Evolutionary conservation across 2,888 invertebrate genomes (phyloP).

Genomic region (Aphrophora alni): DNA sequence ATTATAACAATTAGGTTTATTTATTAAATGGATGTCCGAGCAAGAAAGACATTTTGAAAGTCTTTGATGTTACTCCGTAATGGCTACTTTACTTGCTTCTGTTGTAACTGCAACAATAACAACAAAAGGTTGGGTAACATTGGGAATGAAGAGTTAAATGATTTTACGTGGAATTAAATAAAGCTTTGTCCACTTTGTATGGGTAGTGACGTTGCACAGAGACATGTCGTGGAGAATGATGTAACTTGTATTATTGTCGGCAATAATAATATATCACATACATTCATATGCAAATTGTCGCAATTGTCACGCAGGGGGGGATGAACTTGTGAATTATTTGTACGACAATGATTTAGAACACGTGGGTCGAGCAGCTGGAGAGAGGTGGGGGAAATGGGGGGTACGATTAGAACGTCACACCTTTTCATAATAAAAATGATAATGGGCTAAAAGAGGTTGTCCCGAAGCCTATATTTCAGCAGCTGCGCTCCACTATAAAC

Average conservation of each 20-base stretch:
- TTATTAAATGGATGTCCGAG: too few relatives aligned
- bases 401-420: slow-evolving; percentile 3
- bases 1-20: too few relatives aligned
- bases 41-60: too few relatives aligned
- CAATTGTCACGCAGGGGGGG: background rate
- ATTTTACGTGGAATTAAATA: too few relatives aligned
- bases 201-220: background rate
- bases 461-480: background rate
- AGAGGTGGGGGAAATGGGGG: background rate
- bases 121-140: too few relatives aligned
- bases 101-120: too few relatives aligned
- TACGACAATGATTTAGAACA: slow-evolving; percentile 6
- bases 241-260: background rate
- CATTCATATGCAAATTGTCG: slow-evolving; percentile 6
- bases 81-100: too few relatives aligned
- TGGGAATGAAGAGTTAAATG: too few relatives aligned
- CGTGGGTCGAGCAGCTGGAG: slow-evolving; percentile 3
- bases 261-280: background rate
- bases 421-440: background rate
- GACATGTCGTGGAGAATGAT: background rate
- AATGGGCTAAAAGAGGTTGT: background rate
- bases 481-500: background rate
- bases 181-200: too few relatives aligned
- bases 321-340: slow-evolving; percentile 9
- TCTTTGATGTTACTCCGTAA: too few relatives aligned